A percentile compares a stretch with the other conserved stretches of the same genome.
These are phyloP conservation scores for Romanomermis culicivorax DNA, from an alignment of 2,888 invertebrate genomes.

Conservation along the genomic window DNA sequence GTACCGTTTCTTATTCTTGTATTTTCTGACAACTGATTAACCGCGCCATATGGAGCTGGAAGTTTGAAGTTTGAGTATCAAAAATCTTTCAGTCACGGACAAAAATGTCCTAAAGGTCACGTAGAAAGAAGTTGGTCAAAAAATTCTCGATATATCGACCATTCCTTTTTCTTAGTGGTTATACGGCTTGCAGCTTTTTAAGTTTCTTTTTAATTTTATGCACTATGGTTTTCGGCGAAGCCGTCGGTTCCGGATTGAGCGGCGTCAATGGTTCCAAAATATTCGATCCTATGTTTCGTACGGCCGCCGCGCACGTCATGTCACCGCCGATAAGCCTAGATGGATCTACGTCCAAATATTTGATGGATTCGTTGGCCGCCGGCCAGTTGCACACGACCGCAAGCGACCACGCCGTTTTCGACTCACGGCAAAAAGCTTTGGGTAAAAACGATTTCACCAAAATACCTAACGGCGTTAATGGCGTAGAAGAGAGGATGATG, in stretches of 20 bases:
- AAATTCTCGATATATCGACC: too few species aligned
- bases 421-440: constrained; percentile 61
- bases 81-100: too few species aligned
- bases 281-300: constrained; percentile 60
- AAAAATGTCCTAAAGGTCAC: too few species aligned
- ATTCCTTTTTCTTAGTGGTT: too few species aligned
- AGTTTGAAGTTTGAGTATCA: too few species aligned
- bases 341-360: constrained; percentile 56
- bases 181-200: too few species aligned
- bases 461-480: constrained; percentile 78
- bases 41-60: too few species aligned
- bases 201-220: too few species aligned
- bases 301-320: constrained; percentile 79
- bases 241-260: constrained; percentile 58
- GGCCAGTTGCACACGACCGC: constrained; percentile 77
- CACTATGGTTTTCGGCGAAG: constrained; percentile 63
- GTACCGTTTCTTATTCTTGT: too few species aligned
- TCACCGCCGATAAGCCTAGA: constrained; percentile 83
- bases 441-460: constrained; percentile 70
- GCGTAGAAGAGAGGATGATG: constrained; percentile 84
- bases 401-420: constrained; percentile 91
- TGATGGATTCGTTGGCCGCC: constrained; percentile 69
- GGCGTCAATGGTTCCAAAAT: constrained; percentile 53
- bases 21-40: too few species aligned
- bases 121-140: too few species aligned